phyloP scores from a whole-genome alignment of 2,797 vertebrate genomes.

The Eulemur albifrons region DNA sequence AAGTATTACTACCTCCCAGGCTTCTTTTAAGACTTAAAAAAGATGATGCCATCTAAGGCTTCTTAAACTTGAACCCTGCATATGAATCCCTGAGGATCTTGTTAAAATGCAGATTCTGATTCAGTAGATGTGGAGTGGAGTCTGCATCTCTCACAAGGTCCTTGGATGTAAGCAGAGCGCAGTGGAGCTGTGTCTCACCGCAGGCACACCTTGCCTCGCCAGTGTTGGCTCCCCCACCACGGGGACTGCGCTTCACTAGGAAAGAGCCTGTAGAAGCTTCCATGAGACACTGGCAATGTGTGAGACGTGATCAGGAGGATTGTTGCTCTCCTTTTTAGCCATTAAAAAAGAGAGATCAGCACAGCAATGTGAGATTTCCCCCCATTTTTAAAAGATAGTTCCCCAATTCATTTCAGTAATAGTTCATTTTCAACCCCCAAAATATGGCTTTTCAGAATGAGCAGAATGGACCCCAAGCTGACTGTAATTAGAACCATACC shows the following conservation, averaged over 20 bases:
- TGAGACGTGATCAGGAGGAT: not conserved
- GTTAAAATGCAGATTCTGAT: not conserved
- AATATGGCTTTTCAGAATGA: not conserved
- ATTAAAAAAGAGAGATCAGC: not conserved
- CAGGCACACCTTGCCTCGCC: not conserved
- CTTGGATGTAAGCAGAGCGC: not conserved
- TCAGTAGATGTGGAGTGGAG: not conserved
- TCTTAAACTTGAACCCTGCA: not conserved
- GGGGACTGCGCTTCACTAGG: rapidly evolving
- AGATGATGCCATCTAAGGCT: not conserved
- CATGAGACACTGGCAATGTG: not conserved
- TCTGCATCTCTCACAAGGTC: not conserved
- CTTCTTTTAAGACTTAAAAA: not conserved
- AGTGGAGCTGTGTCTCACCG: not conserved
- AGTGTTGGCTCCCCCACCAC: rapidly evolving
- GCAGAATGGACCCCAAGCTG: not conserved
- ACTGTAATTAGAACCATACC: conserved; percentile 69
- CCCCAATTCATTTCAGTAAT: not conserved
- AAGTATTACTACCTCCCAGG: not conserved
- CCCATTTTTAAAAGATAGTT: not conserved
- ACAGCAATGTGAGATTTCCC: not conserved
- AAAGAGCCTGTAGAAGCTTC: not conserved
- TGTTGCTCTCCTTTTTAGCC: not conserved
- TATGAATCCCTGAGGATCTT: not conserved
- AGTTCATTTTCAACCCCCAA: not conserved